Conservation (phyloP, 1,140 invertebrate species). For the Hydropsyche tenuis region DNA sequence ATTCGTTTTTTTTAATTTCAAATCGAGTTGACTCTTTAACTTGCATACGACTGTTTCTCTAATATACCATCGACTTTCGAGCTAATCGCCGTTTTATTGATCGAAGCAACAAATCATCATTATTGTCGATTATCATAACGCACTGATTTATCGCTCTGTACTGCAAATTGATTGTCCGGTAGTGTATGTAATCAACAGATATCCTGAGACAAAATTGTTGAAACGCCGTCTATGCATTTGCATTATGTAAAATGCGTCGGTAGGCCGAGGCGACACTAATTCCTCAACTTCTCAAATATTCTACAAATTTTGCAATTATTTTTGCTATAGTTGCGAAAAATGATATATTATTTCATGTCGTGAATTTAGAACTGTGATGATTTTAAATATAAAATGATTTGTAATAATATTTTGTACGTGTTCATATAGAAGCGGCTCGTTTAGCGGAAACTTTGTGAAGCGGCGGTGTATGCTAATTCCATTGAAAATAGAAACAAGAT, state of each 20-base stretch:
- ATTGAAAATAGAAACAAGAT: constrained; percentile 29
- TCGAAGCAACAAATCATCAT: not conserved
- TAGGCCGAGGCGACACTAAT: not conserved
- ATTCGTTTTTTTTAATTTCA: too few relatives aligned
- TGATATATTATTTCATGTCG: too few relatives aligned
- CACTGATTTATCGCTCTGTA: not conserved
- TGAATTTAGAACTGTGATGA: not conserved
- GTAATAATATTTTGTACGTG: not conserved
- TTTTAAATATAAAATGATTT: not conserved
- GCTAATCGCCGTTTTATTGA: not conserved
- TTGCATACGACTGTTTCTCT: too few relatives aligned
- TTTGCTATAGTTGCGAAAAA: too few relatives aligned
- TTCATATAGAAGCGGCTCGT: not conserved
- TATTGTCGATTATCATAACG: not conserved
- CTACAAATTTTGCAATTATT: too few relatives aligned
- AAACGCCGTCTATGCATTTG: constrained; percentile 16
- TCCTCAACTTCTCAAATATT: not conserved
- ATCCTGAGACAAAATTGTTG: constrained; percentile 19
- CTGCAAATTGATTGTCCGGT: constrained; percentile 13
- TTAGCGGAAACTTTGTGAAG: not conserved
- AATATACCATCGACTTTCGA: not conserved
- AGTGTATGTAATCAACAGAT: constrained; percentile 28
- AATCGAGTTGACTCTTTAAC: too few relatives aligned
- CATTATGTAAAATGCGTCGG: constrained; percentile 30
- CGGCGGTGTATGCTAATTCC: constrained; percentile 28